These are phyloP conservation scores for Lagopus leucura DNA, from an alignment of 2,113 vertebrate genomes.

Conservation along the genomic window DNA sequence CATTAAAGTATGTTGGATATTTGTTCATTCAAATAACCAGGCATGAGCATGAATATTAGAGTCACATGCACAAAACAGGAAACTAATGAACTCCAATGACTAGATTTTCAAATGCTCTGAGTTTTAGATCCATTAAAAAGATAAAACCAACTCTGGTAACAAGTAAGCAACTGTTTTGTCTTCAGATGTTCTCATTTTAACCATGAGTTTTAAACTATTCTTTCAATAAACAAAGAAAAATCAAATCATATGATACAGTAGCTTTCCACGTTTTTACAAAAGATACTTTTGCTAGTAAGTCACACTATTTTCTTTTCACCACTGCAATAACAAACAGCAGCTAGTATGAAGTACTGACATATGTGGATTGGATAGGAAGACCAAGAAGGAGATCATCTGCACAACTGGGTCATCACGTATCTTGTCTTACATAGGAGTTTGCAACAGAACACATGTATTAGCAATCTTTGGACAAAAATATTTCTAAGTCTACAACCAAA, in stretches of 20 bases:
- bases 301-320: neutral
- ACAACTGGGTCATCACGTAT: neutral
- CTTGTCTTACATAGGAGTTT: neutral
- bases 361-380: neutral
- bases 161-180: neutral
- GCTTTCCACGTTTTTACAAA: neutral
- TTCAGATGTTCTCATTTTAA: neutral
- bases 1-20: neutral
- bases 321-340: neutral
- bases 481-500: neutral
- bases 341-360: neutral
- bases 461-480: neutral
- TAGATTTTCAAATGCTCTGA: neutral
- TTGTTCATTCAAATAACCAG: neutral
- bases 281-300: fast-evolving
- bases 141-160: neutral
- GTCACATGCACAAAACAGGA: neutral
- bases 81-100: neutral
- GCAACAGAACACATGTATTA: neutral
- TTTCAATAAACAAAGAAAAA: neutral
- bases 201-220: neutral
- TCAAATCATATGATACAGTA: neutral
- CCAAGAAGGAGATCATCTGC: neutral
- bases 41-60: neutral
- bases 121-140: neutral